Evolutionary conservation across 2,113 vertebrate species (phyloP), one percentile per base, ranked within the genome.

Genomic region (Macquaria australasica): DNA sequence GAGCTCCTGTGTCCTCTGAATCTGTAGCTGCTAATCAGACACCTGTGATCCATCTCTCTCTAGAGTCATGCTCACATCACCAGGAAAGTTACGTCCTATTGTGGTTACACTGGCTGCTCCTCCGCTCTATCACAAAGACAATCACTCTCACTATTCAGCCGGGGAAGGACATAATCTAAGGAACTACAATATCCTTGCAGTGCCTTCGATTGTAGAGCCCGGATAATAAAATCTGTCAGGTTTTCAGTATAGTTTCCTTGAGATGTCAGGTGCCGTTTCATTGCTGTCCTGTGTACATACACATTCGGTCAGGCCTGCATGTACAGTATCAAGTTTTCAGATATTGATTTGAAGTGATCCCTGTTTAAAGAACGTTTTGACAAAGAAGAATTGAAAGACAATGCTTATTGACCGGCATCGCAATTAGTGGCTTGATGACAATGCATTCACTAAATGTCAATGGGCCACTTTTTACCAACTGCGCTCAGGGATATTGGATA

Each of bases 1-100:
- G 62, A 20, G 23, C 41, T 28, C 21, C 45, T 6, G 14, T 77
- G 84, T 48, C 78, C 73, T 86, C 39, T 73, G 63, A 56, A 85
- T 78, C 53, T 71, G 74, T 60, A 11, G 9, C 72, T 82, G 66
- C 73, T 84, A 91, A 91, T 82, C 74, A 28, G 73, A 91, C 89
- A 95, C 94, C 87, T 98, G 96, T 84, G 81, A 82, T 79, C 82
- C 73, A 43, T 74, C 67, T 77, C 71, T 77, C 78, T 76, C 75
- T 11, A 10, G 79, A 67, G 82, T 14, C 45, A 31, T 39, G 45
- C 12, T 62, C 73, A 53, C 76, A 73, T 81, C 75, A 68, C 45
- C 8, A 62, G 79, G 63, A 69, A 83, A 83, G 59, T 51, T 76
- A 43, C 3, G 31, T 66, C 53, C 63, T 50, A 18, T 77, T 81